Conservation (phyloP, 2,888 invertebrate species). For the Bimastos eiseni region DNA sequence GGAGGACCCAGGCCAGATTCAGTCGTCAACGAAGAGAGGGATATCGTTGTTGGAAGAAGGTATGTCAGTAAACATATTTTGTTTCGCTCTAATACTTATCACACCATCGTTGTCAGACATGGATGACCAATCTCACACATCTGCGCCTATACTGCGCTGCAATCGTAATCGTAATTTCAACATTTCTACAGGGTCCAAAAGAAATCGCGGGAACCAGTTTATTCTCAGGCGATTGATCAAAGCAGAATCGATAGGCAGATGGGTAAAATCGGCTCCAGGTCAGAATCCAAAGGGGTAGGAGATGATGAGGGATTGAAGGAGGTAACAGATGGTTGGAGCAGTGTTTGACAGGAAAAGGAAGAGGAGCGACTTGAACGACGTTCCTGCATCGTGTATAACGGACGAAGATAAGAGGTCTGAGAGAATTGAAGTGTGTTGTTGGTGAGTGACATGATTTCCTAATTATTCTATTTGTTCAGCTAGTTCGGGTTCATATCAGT, state of each 20-base stretch:
- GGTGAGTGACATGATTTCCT: too few species aligned
- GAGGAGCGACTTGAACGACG: too few species aligned
- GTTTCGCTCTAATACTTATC: neutral
- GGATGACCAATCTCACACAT: neutral
- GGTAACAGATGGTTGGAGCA: too few species aligned
- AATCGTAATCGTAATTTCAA: neutral
- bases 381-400: too few species aligned
- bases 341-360: too few species aligned
- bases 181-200: neutral
- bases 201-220: neutral
- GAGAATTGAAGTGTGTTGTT: too few species aligned
- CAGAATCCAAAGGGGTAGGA: neutral
- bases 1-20: neutral
- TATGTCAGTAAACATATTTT: neutral
- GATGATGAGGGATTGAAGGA: too few species aligned
- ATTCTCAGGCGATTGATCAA: neutral
- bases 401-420: too few species aligned
- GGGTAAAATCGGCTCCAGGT: neutral
- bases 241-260: neutral
- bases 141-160: neutral
- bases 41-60: neutral
- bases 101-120: neutral
- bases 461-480: too few species aligned
- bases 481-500: too few species aligned
- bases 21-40: neutral